Base-by-base conservation (phyloP, 2,797 vertebrate genomes). In the Bufotes viridis region DNA sequence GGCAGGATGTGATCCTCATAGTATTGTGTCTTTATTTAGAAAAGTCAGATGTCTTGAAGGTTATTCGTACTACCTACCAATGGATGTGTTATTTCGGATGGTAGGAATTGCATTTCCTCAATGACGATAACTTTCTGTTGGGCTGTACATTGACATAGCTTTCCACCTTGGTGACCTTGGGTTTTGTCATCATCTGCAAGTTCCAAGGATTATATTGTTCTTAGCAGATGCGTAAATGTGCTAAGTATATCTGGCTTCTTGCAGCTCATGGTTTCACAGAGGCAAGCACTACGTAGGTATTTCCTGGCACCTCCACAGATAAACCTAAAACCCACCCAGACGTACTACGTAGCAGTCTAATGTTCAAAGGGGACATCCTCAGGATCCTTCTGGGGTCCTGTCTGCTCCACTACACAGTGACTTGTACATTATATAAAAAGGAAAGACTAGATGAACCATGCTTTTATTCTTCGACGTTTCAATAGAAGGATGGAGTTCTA, bases 181-280 rank as follows among this genome's bases (percentile, higher is more conserved):
- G 14, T 72, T 18, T 7, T 17, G 74, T 76, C 78, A 81, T 42
- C 79, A 81, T 42, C 79, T 63, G 79, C 57, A 63, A 29, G 49
- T 53, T 20, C 26, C 24, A 58, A 80, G 57, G 26, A 61, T 29
- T 11, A 63, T 18, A 81, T 63, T 1, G 20, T 81, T 61, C 29
- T 13, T n/a, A 22, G 7, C 17, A n/a, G n/a, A 42, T 22, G 58
- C 18, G 12, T 34, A 18, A 22, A 7, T 42, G 58, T 63, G 58
- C 79, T 49, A 63, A 63, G 20, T 63, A 81, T 81, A 81, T 63
- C 78, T 61, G 24, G 1, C 3, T 9, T 58, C 51, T 78, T 17
- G 7, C n/a, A 26, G 12, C 69, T 72, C 29, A 20, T 60, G 53
- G 76, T 57, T 57, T 78, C 53, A 17, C 13, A 5, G 78, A 29